phyloP scores from a whole-genome alignment of 1,140 invertebrate species.

The Drosophila sechellia region DNA sequence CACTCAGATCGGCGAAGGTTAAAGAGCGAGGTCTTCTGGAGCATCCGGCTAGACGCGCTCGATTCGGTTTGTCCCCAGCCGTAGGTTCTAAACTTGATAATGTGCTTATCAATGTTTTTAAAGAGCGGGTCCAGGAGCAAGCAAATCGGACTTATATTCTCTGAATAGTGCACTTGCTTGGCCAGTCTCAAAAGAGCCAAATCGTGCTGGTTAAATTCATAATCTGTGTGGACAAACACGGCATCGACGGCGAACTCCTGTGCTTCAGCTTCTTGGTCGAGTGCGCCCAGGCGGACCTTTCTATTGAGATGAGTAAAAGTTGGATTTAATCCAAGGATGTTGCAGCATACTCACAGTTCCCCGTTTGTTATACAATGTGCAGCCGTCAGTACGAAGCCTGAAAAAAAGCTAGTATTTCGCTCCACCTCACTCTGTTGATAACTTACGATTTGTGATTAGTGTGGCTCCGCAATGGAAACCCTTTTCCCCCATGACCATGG shows the following conservation, averaged over 20 bases:
- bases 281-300: constrained; percentile 2
- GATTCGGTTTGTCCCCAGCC: constrained; percentile 12
- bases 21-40: neutral
- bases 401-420: too few relatives aligned
- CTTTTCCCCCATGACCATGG: neutral
- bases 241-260: constrained; percentile 11
- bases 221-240: neutral
- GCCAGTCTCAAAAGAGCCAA: constrained; percentile 6
- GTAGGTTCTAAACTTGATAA: constrained; percentile 2
- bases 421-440: too few relatives aligned
- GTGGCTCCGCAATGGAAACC: constrained; percentile 9
- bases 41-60: neutral
- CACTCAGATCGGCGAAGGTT: neutral
- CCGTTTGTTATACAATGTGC: neutral
- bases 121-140: constrained; percentile 9
- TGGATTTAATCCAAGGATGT: neutral
- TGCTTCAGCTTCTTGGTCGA: too few relatives aligned
- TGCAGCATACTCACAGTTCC: neutral
- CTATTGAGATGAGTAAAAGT: neutral
- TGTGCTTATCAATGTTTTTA: neutral
- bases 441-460: constrained; percentile 14
- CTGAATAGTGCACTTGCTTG: constrained; percentile 3
- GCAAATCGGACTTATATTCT: constrained; percentile 12
- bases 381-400: constrained; percentile 12
- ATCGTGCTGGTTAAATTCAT: neutral